Evolutionary conservation across 2,113 vertebrate species (phyloP).

Genomic region (Onychostoma macrolepis): DNA sequence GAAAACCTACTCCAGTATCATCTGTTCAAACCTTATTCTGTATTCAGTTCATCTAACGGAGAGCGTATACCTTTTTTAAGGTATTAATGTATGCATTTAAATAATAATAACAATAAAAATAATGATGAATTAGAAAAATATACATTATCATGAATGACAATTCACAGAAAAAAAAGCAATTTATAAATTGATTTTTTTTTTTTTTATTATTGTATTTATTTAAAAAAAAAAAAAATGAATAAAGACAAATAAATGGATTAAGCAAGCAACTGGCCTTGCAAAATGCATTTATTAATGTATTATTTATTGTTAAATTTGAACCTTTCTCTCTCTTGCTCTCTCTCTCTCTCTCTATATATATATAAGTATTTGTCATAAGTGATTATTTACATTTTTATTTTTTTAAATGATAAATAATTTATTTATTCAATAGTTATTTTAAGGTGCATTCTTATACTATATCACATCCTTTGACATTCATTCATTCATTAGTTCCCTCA

Average conservation of each 20-base stretch:
- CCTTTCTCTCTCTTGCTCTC: too few species aligned
- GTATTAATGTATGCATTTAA: neutral
- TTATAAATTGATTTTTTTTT: neutral
- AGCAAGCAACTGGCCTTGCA: neutral
- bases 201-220: neutral
- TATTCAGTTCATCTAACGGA: neutral
- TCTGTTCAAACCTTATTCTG: neutral
- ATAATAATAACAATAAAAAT: neutral
- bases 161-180: too few species aligned
- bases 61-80: neutral
- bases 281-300: neutral
- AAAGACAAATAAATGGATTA: too few species aligned
- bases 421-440: conserved; percentile 1
- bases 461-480: neutral
- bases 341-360: too few species aligned
- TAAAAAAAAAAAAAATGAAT: too few species aligned
- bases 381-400: too few species aligned
- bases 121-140: neutral
- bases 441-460: neutral
- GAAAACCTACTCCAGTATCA: neutral
- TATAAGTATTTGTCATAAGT: too few species aligned
- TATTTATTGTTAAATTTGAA: neutral
- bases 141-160: neutral
- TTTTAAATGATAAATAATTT: neutral
- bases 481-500: neutral